A percentile compares a stretch with the other conserved stretches of the same genome.
Conservation (phyloP, 2,797 vertebrate species). For the Sebastes wilsoni region DNA sequence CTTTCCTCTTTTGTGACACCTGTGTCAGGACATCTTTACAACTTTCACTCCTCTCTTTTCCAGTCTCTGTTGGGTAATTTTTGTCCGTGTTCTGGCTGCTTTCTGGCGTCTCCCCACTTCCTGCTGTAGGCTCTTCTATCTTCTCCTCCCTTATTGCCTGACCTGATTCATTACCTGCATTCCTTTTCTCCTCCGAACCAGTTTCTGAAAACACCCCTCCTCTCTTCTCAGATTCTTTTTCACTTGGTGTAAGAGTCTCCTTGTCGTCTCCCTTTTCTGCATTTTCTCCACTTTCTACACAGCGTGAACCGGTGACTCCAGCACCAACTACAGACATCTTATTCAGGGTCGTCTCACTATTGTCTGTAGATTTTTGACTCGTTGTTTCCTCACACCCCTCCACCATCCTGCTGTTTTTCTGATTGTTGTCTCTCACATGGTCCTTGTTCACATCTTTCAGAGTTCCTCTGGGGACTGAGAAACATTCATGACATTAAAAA, state of each 20-base stretch:
- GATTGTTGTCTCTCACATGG: background rate
- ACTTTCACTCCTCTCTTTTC: background rate
- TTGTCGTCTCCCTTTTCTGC: background rate
- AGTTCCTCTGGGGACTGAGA: constrained; percentile 44
- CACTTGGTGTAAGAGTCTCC: background rate
- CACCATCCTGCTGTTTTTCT: background rate
- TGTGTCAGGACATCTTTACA: background rate
- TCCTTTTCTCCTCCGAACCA: background rate
- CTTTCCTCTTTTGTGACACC: background rate
- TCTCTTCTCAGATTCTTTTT: background rate
- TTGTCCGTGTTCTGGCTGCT: background rate
- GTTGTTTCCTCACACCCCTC: background rate
- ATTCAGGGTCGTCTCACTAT: background rate
- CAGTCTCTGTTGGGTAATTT: background rate
- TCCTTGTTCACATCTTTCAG: background rate
- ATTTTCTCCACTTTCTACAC: background rate
- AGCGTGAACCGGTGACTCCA: background rate
- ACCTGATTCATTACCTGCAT: background rate
- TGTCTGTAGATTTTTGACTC: background rate
- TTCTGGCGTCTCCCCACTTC: background rate
- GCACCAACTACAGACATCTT: background rate
- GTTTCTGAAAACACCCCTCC: background rate
- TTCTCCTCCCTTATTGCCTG: background rate
- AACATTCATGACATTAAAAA: background rate
- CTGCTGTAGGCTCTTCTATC: background rate